Percentiles rank a stretch among this genome's conserved stretches.
These are phyloP conservation scores for Plemyria rubiginata DNA, from an alignment of 2,888 invertebrate genomes.

Conservation along the genomic window DNA sequence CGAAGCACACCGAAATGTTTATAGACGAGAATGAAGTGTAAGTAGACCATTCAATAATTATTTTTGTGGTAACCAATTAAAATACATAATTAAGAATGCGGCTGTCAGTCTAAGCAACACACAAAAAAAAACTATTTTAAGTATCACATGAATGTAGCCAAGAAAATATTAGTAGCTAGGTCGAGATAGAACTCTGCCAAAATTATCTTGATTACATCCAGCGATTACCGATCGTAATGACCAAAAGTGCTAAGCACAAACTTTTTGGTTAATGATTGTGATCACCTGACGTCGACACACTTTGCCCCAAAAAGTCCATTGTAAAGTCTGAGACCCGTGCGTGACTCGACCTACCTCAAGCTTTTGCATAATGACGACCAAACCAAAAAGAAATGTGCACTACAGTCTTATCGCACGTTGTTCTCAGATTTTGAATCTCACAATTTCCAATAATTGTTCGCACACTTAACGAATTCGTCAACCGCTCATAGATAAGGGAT, in stretches of 20 bases:
- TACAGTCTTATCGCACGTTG: background rate
- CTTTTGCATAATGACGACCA: background rate
- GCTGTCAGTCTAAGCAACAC: constrained; percentile 1
- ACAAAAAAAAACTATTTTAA: background rate
- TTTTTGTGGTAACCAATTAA: background rate
- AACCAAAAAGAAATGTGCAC: background rate
- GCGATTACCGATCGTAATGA: too few relatives aligned
- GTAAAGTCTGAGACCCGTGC: background rate
- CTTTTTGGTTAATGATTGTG: background rate
- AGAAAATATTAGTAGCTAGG: too few relatives aligned
- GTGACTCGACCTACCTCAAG: background rate
- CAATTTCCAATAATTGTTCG: constrained; percentile 4
- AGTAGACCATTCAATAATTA: constrained; percentile 49
- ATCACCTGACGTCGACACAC: background rate
- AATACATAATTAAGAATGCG: background rate
- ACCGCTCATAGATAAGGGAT: constrained; percentile 3
- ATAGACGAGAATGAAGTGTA: constrained; percentile 84
- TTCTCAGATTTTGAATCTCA: background rate
- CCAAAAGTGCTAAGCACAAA: background rate
- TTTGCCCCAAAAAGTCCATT: background rate
- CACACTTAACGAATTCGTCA: constrained; percentile 11
- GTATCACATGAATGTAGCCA: background rate
- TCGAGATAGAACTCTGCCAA: too few relatives aligned
- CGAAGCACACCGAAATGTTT: constrained; percentile 77
- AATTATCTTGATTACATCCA: too few relatives aligned